These are phyloP conservation scores for Cataglyphis hispanica DNA, from an alignment of 1,140 invertebrate species.

Conservation along the genomic window DNA sequence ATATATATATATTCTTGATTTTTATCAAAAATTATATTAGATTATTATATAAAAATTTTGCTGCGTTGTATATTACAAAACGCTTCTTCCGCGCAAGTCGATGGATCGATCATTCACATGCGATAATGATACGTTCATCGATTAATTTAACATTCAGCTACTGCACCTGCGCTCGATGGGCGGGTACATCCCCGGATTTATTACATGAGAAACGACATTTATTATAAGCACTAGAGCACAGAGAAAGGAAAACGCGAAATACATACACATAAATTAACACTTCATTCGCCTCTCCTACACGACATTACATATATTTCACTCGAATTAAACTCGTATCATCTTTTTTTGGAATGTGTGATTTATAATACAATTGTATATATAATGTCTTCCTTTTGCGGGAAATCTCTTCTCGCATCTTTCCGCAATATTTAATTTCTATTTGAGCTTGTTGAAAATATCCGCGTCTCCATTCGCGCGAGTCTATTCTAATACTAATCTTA, in stretches of 20 bases:
- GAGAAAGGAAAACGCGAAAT: conserved; percentile 43
- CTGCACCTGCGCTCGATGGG: conserved; percentile 74
- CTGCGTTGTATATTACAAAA: conserved; percentile 82
- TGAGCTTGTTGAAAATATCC: not conserved
- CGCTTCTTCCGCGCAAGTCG: conserved; percentile 63
- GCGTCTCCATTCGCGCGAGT: conserved; percentile 16
- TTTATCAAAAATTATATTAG: conserved; percentile 74
- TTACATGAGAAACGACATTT: conserved; percentile 22
- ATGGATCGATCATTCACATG: conserved; percentile 47
- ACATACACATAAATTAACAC: conserved; percentile 62
- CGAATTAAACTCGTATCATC: conserved; percentile 25
- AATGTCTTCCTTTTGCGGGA: not conserved
- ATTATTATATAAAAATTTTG: conserved; percentile 83
- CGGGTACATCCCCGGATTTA: conserved; percentile 77
- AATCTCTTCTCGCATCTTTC: conserved; percentile 32
- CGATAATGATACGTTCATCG: conserved; percentile 49
- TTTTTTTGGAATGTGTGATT: conserved; percentile 58
- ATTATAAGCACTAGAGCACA: conserved; percentile 46
- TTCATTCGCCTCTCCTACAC: conserved; percentile 30
- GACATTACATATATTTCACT: conserved; percentile 46
- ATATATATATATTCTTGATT: conserved; percentile 75
- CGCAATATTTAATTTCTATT: conserved; percentile 6
- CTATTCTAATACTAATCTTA: conserved; percentile 47
- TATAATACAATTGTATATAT: conserved; percentile 58
- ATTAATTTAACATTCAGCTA: conserved; percentile 74